A percentile compares a stretch with the other conserved stretches of the same genome.
Conservation (phyloP, 1,140 invertebrate species). For the Calliphora vicina region DNA sequence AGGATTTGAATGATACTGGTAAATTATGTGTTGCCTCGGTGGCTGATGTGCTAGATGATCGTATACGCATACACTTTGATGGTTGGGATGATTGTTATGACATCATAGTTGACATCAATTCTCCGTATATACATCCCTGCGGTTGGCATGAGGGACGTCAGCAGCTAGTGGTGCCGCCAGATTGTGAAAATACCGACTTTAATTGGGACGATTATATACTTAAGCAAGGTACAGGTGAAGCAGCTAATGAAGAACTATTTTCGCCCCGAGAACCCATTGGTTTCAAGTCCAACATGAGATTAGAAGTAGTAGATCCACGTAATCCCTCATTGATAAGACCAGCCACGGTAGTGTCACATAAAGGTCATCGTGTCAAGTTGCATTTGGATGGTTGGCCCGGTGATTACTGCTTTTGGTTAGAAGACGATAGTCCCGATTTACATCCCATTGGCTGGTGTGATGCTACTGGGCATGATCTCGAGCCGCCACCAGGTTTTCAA, state of each 20-base stretch:
- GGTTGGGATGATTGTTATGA: conserved; percentile 94
- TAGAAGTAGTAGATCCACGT: conserved; percentile 90
- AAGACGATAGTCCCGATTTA: conserved; percentile 89
- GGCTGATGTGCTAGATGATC: conserved; percentile 81
- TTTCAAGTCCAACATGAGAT: conserved; percentile 88
- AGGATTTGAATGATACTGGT: conserved; percentile 88
- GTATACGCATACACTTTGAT: conserved; percentile 93
- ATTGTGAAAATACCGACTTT: conserved; percentile 71
- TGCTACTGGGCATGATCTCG: conserved; percentile 86
- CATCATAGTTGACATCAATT: conserved; percentile 89
- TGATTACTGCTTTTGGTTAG: conserved; percentile 87
- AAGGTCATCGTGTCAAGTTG: conserved; percentile 80
- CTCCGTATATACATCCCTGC: conserved; percentile 92
- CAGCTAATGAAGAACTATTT: conserved; percentile 86
- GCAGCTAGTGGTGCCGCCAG: conserved; percentile 83
- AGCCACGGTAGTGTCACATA: conserved; percentile 81
- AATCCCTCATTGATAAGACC: conserved; percentile 80
- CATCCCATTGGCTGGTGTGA: conserved; percentile 92
- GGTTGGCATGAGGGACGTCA: conserved; percentile 90
- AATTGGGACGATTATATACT: conserved; percentile 85
- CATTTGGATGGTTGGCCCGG: conserved; percentile 92
- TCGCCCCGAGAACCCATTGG: conserved; percentile 78
- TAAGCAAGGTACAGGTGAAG: conserved; percentile 74
- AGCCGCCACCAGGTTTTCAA: conserved; percentile 73
- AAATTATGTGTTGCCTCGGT: conserved; percentile 90